A percentile compares a stretch with the other conserved stretches of the same genome.
Conservation (phyloP, 2,888 invertebrate species). For the Synergus umbraculus region DNA sequence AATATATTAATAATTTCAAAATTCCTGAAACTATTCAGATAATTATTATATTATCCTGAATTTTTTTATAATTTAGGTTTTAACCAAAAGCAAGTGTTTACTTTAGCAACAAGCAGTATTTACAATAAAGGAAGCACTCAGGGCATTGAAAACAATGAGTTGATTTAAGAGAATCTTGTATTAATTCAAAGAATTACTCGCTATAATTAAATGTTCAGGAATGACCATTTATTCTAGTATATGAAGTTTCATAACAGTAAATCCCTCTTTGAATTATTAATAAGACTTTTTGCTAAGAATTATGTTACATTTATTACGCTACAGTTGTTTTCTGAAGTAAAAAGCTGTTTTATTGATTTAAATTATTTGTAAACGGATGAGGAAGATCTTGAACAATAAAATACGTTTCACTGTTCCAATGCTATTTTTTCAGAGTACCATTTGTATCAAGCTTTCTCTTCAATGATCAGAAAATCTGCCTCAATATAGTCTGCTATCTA, state of each 20-base stretch:
- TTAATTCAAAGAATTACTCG: no score
- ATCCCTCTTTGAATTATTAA: background rate
- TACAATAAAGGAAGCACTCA: background rate
- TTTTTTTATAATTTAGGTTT: background rate
- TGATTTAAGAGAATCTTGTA: no score
- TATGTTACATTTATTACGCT: background rate
- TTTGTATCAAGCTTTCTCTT: background rate
- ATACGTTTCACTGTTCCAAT: background rate
- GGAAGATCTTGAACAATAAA: background rate
- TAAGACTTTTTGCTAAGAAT: background rate
- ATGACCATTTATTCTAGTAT: background rate
- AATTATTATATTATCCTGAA: background rate
- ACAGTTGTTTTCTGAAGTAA: background rate
- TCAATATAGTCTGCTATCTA: background rate
- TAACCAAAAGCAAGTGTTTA: background rate
- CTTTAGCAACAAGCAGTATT: background rate
- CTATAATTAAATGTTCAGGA: background rate
- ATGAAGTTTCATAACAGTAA: background rate
- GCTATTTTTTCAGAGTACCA: background rate
- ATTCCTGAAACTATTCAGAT: background rate
- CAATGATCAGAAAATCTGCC: slow-evolving; percentile 16
- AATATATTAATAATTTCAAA: background rate
- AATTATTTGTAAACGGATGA: background rate
- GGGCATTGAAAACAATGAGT: background rate
- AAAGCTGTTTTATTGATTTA: background rate